These are phyloP conservation scores for Mus spicilegus DNA, from an alignment of 2,113 vertebrate genomes.

Conservation along the genomic window DNA sequence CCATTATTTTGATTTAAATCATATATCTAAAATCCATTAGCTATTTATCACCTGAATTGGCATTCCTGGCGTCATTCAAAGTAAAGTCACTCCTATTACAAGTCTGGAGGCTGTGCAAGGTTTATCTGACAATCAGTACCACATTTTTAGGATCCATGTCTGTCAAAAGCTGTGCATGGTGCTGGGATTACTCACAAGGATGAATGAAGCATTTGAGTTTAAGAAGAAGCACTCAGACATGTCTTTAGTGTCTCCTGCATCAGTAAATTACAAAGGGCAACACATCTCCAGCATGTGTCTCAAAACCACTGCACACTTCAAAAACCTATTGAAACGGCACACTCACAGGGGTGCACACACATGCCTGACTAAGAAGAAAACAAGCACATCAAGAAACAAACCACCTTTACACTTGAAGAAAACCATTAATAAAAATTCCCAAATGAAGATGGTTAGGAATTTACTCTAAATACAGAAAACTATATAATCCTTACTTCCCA, in stretches of 20 bases:
- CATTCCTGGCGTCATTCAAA: constrained; percentile 56
- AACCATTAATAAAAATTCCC: not conserved
- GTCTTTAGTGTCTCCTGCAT: not conserved
- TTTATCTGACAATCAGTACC: constrained; percentile 61
- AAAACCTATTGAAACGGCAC: not conserved
- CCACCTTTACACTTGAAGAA: constrained; percentile 24
- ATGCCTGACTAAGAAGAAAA: not conserved
- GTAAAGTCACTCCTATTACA: constrained; percentile 25
- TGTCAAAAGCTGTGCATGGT: not conserved
- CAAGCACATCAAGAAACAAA: not conserved
- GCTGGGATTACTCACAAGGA: not conserved
- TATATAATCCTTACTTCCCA: not conserved
- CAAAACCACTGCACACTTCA: not conserved
- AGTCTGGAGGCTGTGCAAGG: constrained; percentile 10
- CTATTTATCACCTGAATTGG: constrained; percentile 62
- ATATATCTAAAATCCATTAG: constrained; percentile 61
- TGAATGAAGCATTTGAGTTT: not conserved
- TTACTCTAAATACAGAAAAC: constrained; percentile 41
- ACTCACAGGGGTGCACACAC: not conserved
- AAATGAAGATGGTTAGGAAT: not conserved
- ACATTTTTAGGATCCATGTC: constrained; percentile 42
- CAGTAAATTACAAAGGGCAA: constrained; percentile 21
- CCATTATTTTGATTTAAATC: constrained; percentile 70
- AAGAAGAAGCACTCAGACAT: constrained; percentile 37
- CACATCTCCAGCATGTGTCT: not conserved